Conservation (phyloP, 2,113 vertebrate species). For the Heterochromis multidens region DNA sequence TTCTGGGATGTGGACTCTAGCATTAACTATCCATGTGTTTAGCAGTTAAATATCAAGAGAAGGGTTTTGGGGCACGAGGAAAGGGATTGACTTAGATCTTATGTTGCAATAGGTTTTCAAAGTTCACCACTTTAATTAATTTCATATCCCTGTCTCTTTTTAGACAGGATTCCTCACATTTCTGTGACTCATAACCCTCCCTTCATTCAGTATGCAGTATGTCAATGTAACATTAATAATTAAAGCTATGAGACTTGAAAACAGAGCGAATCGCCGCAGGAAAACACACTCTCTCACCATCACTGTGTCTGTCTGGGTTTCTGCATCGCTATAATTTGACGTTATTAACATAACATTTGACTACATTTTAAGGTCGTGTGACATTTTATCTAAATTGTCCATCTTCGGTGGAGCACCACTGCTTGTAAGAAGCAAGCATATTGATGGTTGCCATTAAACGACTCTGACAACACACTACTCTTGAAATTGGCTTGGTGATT, state of each 20-base stretch:
- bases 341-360: neutral
- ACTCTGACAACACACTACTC: neutral
- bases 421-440: neutral
- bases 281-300: slow-evolving; percentile 27
- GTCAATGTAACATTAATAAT: slow-evolving; percentile 63
- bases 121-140: slow-evolving; percentile 33
- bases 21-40: neutral
- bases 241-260: slow-evolving; percentile 50
- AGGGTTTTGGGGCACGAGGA: neutral
- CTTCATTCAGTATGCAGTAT: slow-evolving; percentile 40
- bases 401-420: neutral
- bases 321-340: neutral
- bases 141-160: slow-evolving; percentile 5
- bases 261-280: slow-evolving; percentile 29
- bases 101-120: neutral
- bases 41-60: neutral
- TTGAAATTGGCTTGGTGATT: neutral
- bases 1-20: neutral
- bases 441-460: neutral
- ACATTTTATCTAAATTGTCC: neutral
- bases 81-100: neutral
- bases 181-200: slow-evolving; percentile 38
- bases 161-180: slow-evolving; percentile 29
- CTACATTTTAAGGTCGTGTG: neutral
- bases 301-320: neutral